Percentiles rank a stretch among this genome's conserved stretches.
Evolutionary conservation across 2,888 invertebrate genomes (phyloP).

Genomic region (Hirtodrosophila cameraria): DNA sequence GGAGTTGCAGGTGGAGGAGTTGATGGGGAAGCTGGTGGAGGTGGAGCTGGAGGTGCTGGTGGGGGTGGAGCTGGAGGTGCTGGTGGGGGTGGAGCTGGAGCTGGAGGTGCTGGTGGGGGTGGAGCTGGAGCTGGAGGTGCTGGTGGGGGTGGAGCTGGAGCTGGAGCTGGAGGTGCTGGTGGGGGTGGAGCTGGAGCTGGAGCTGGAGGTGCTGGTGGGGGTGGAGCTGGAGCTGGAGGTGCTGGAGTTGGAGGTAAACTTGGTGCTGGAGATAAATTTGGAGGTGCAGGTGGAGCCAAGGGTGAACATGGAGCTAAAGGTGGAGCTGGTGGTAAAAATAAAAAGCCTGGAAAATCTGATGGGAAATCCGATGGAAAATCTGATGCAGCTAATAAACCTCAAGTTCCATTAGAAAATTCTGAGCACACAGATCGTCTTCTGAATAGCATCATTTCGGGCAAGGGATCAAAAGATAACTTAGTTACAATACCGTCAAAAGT

Average conservation of each 20-base stretch:
- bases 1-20: background rate
- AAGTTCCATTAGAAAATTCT: background rate
- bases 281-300: background rate
- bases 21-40: background rate
- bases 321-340: background rate
- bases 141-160: background rate
- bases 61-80: background rate
- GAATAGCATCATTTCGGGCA: too few species aligned
- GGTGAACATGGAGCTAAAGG: background rate
- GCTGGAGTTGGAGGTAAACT: background rate
- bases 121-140: background rate
- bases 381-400: too few species aligned
- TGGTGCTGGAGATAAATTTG: background rate
- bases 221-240: background rate
- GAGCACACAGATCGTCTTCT: too few species aligned
- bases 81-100: background rate
- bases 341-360: background rate
- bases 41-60: background rate
- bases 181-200: background rate
- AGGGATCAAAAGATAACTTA: too few species aligned
- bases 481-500: too few species aligned
- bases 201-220: background rate
- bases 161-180: background rate
- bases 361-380: background rate
- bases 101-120: background rate